Conservation (phyloP, 2,113 vertebrate species). For the Syngnathus floridae region DNA sequence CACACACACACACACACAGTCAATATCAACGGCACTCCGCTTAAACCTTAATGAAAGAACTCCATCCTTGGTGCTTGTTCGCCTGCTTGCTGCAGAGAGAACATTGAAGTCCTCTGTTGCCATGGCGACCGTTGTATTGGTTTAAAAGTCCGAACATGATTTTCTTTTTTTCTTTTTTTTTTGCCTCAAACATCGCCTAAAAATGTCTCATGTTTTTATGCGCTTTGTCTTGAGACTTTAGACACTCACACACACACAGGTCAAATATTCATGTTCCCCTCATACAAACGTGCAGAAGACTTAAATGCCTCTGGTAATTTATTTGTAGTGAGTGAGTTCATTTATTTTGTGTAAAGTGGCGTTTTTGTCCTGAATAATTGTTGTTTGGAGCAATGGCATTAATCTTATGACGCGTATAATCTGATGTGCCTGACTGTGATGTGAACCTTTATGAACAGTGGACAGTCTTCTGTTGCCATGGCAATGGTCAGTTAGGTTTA, state of each 20-base stretch:
- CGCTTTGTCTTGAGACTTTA: background rate
- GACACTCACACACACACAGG: background rate
- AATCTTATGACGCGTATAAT: background rate
- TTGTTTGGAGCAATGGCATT: background rate
- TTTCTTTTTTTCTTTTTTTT: constrained; percentile 38
- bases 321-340: background rate
- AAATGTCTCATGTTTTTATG: background rate
- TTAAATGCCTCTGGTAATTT: background rate
- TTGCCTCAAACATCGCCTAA: background rate
- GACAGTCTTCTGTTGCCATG: background rate
- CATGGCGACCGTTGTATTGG: constrained; percentile 54
- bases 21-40: constrained; percentile 11
- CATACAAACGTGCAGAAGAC: background rate
- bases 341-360: background rate
- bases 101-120: constrained; percentile 57
- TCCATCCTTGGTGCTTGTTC: constrained; percentile 31
- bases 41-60: constrained; percentile 43
- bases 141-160: constrained; percentile 28
- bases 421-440: too few relatives aligned
- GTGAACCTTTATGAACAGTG: too few relatives aligned
- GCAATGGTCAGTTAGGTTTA: background rate
- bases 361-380: background rate
- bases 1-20: background rate
- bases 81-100: constrained; percentile 35
- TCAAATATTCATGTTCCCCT: background rate